Percentiles rank a stretch among this genome's conserved stretches.
These are phyloP conservation scores for Eristalis pertinax DNA, from an alignment of 2,888 invertebrate species.

Conservation along the genomic window DNA sequence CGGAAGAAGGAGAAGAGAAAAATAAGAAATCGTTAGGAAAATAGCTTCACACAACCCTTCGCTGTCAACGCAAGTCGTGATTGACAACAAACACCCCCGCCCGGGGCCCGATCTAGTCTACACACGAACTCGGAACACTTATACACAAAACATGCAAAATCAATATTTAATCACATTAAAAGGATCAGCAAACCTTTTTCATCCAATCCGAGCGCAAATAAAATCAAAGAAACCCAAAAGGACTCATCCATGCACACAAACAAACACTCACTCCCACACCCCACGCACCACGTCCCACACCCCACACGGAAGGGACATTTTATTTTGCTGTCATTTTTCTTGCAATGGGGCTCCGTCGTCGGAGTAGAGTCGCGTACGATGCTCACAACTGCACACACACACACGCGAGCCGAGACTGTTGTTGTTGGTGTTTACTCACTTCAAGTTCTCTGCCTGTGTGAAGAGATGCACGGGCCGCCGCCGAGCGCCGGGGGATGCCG, in stretches of 20 bases:
- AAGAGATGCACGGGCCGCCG: conserved; percentile 79
- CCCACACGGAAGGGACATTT: conserved; percentile 31
- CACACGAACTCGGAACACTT: conserved; percentile 1
- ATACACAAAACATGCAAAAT: conserved; percentile 60
- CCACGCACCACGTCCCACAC: too few species aligned
- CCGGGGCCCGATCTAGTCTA: background rate
- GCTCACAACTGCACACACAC: conserved; percentile 13
- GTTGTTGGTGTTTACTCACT: conserved; percentile 77
- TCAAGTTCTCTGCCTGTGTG: conserved; percentile 77
- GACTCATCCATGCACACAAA: conserved; percentile 27
- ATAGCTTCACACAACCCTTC: conserved; percentile 45
- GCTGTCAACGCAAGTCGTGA: conserved; percentile 22
- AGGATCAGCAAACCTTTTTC: conserved; percentile 59
- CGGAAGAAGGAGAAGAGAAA: conserved; percentile 18
- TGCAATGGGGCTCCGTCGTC: background rate
- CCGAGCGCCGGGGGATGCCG: conserved; percentile 73
- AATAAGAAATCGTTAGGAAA: conserved; percentile 36
- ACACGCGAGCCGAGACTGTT: background rate
- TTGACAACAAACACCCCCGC: conserved; percentile 39
- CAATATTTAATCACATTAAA: conserved; percentile 71
- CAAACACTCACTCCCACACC: background rate
- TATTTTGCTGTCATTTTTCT: conserved; percentile 12
- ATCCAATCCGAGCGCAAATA: conserved; percentile 57
- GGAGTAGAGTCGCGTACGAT: conserved; percentile 15
- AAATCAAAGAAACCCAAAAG: conserved; percentile 65